Percentiles rank a stretch among this genome's conserved stretches.
Conservation (phyloP, 1,140 invertebrate genomes). For the Goniozus legneri region DNA sequence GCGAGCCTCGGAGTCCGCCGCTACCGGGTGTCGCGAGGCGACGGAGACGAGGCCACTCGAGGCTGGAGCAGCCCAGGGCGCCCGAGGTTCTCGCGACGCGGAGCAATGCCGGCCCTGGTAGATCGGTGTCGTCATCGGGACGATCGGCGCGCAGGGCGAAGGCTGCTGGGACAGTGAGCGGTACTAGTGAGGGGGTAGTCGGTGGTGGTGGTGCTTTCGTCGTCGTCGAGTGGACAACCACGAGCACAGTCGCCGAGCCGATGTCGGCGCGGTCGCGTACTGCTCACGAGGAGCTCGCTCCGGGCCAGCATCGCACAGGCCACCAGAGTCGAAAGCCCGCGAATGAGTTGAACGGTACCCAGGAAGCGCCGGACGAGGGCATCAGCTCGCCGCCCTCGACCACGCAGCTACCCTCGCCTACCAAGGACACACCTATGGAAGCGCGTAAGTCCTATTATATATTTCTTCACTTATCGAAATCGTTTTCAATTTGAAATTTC, state of each 20-base stretch:
- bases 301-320: conserved; percentile 13
- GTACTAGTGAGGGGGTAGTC: conserved; percentile 14
- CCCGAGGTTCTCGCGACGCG: too few relatives aligned
- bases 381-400: conserved; percentile 22
- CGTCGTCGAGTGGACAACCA: conserved; percentile 33
- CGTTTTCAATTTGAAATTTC: too few relatives aligned
- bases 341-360: conserved; percentile 20
- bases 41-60: conserved; percentile 14
- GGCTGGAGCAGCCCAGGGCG: too few relatives aligned
- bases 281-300: conserved; percentile 36
- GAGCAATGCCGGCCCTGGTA: too few relatives aligned
- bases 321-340: conserved; percentile 8
- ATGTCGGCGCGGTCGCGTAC: conserved; percentile 46
- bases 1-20: not conserved
- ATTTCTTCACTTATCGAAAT: too few relatives aligned
- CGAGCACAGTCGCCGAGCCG: conserved; percentile 43
- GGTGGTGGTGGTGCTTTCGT: conserved; percentile 29
- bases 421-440: conserved; percentile 47
- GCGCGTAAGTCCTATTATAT: conserved; percentile 34
- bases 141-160: not conserved
- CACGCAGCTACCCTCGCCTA: conserved; percentile 38
- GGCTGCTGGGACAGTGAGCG: not conserved
- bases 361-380: not conserved
- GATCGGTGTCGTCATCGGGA: not conserved
- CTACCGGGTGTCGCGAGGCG: not conserved